Conservation (phyloP, 2,113 vertebrate species). For the Crotophaga sulcirostris region DNA sequence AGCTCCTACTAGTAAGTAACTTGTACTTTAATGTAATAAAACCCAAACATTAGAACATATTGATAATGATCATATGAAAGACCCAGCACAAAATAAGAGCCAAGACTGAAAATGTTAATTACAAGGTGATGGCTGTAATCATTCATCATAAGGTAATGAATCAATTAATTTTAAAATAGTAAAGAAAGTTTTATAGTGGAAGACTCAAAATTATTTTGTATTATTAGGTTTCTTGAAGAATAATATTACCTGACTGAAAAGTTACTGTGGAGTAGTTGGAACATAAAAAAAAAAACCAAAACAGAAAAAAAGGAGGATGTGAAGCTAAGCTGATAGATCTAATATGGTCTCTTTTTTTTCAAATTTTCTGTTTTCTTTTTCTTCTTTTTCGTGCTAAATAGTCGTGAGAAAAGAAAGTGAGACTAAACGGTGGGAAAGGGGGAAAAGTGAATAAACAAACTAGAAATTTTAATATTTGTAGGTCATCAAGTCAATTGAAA, state of each 20-base stretch:
- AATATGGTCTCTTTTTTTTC: not conserved
- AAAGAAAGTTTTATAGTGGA: not conserved
- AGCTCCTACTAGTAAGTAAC: not conserved
- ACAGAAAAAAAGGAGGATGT: accelerated
- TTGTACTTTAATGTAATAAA: not conserved
- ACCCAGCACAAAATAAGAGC: not conserved
- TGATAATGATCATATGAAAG: not conserved
- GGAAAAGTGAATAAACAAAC: accelerated
- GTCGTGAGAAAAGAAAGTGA: not conserved
- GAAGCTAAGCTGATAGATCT: not conserved
- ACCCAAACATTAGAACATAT: not conserved
- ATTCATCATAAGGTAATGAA: not conserved
- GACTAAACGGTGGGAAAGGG: accelerated
- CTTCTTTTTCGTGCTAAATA: not conserved
- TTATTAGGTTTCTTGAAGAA: not conserved
- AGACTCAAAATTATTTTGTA: not conserved
- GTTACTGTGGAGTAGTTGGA: not conserved
- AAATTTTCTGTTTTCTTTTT: not conserved
- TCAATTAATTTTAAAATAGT: not conserved
- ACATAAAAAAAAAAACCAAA: not conserved
- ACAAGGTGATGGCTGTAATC: not conserved
- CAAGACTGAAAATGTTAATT: not conserved
- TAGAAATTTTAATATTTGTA: not conserved
- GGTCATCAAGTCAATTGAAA: not conserved
- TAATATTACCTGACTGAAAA: not conserved